phyloP scores from a whole-genome alignment of 2,888 invertebrate genomes.

The Microplitis manilae region DNA sequence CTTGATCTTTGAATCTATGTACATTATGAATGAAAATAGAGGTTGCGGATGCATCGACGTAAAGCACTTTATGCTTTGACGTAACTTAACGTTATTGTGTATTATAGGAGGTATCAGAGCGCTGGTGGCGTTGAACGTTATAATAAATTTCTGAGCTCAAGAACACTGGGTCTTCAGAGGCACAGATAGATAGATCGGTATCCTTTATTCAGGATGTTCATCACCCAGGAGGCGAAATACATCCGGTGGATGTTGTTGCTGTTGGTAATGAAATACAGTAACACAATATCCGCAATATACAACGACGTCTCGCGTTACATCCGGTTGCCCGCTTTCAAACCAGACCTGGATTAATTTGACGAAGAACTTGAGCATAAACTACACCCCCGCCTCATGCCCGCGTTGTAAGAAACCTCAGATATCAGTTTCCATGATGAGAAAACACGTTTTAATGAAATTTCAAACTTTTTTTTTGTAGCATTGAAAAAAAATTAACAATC shows the following conservation, averaged over 20 bases:
- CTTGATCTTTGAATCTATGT: background rate
- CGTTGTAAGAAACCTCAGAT: background rate
- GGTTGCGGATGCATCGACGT: slow-evolving; percentile 1
- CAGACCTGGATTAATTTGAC: slow-evolving; percentile 27
- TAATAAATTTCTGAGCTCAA: slow-evolving; percentile 20
- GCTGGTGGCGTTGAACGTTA: slow-evolving; percentile 13
- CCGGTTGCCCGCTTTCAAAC: slow-evolving; percentile 20
- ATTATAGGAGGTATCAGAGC: background rate
- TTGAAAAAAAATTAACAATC: background rate
- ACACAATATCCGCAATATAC: slow-evolving; percentile 67
- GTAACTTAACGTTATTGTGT: background rate
- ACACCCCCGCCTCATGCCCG: background rate
- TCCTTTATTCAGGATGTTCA: slow-evolving; percentile 30
- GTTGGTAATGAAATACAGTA: slow-evolving; percentile 69
- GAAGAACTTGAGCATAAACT: slow-evolving; percentile 26
- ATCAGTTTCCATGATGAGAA: slow-evolving; percentile 19
- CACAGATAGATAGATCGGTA: background rate
- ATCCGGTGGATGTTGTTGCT: slow-evolving; percentile 40
- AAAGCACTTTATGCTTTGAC: background rate
- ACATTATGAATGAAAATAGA: background rate
- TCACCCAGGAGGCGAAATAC: slow-evolving; percentile 34
- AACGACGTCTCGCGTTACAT: slow-evolving; percentile 63
- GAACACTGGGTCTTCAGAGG: slow-evolving; percentile 21
- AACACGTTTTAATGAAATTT: background rate
- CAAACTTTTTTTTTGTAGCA: background rate